These are phyloP conservation scores for Gracilinanus agilis DNA, from an alignment of 2,113 vertebrate species.

Conservation along the genomic window DNA sequence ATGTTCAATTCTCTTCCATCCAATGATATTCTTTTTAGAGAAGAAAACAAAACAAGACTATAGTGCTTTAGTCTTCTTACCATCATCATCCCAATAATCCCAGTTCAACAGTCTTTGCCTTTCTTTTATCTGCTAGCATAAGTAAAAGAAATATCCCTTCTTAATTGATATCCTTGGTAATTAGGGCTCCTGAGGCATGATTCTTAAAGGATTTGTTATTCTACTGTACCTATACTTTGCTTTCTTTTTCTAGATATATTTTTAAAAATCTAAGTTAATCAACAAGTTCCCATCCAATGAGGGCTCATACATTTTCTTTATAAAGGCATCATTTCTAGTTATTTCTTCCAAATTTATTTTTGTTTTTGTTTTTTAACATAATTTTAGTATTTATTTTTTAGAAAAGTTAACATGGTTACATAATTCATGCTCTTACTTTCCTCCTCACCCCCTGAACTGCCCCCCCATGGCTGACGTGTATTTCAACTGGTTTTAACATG, in stretches of 20 bases:
- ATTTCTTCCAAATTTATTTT: too few relatives aligned
- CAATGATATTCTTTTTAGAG: not conserved
- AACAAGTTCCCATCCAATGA: not conserved
- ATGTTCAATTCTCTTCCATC: not conserved
- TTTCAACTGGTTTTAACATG: too few relatives aligned
- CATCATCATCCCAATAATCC: not conserved
- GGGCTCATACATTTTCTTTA: not conserved
- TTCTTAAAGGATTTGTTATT: not conserved
- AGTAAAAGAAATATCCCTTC: not conserved
- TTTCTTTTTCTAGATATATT: not conserved
- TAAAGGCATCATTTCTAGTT: not conserved
- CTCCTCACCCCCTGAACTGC: too few relatives aligned
- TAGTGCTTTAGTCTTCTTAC: not conserved
- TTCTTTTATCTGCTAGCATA: not conserved
- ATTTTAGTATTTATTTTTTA: too few relatives aligned
- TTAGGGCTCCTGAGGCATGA: not conserved
- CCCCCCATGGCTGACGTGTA: too few relatives aligned
- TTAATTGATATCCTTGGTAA: not conserved
- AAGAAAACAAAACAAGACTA: not conserved
- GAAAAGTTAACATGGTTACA: too few relatives aligned
- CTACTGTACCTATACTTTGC: not conserved
- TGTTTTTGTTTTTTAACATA: too few relatives aligned
- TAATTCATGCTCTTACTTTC: too few relatives aligned
- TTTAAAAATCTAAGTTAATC: not conserved
- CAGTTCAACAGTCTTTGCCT: not conserved